Conservation (phyloP, 2,797 vertebrate species). For the Atherinosoma microstoma region DNA sequence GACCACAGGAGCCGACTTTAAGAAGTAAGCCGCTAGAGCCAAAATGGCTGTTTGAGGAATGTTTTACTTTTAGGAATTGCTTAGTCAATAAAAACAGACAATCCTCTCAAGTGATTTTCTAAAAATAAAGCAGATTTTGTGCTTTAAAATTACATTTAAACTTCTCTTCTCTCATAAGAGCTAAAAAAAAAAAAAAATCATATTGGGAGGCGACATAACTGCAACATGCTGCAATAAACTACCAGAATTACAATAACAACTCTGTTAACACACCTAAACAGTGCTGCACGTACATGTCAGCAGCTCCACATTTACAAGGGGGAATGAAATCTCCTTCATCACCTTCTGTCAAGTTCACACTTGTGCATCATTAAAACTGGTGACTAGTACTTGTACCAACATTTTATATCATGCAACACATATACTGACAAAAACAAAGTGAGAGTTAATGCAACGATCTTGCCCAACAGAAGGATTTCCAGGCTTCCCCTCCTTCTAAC, state of each 20-base stretch:
- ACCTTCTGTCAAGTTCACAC: conserved; percentile 35
- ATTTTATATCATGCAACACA: too few species aligned
- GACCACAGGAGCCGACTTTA: conserved; percentile 28
- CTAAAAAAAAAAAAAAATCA: too few species aligned
- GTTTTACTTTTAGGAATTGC: too few species aligned
- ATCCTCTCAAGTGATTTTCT: background rate
- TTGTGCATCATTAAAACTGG: conserved; percentile 30
- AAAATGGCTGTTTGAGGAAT: conserved; percentile 4
- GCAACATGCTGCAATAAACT: conserved; percentile 11
- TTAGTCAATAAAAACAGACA: background rate
- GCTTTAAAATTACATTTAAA: background rate
- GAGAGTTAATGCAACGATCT: conserved; percentile 20
- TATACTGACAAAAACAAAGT: conserved; percentile 3
- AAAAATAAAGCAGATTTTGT: background rate
- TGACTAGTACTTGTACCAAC: conserved; percentile 27
- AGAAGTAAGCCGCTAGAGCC: conserved; percentile 20
- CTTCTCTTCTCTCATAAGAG: background rate
- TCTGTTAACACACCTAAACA: conserved; percentile 7
- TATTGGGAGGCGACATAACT: background rate
- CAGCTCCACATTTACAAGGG: conserved; percentile 35
- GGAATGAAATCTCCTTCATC: conserved; percentile 19
- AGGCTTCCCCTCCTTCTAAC: conserved; percentile 39
- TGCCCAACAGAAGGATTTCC: conserved; percentile 39
- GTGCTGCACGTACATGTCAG: conserved; percentile 17
- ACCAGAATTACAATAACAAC: conserved; percentile 13